These are phyloP conservation scores for Sebastes vulpes DNA, from an alignment of 2,797 vertebrate genomes.

Conservation along the genomic window DNA sequence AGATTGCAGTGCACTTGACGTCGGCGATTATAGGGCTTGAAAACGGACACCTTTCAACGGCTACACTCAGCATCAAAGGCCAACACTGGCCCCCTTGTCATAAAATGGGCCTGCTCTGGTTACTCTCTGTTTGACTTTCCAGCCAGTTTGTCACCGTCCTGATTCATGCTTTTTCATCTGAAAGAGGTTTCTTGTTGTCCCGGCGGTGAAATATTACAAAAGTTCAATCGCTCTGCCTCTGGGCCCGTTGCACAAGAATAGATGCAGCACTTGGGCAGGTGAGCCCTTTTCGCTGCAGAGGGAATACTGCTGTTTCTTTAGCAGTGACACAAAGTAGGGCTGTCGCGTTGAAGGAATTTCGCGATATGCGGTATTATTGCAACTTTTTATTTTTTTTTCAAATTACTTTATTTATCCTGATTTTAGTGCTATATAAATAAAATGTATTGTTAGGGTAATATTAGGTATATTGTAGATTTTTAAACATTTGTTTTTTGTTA, in stretches of 20 bases:
- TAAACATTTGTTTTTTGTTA: too few species aligned
- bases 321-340: not conserved
- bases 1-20: conserved; percentile 69
- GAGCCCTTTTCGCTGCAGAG: conserved; percentile 40
- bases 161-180: conserved; percentile 77
- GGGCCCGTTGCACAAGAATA: conserved; percentile 71
- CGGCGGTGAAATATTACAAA: conserved; percentile 77
- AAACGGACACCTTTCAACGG: conserved; percentile 82
- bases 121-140: conserved; percentile 84
- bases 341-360: too few species aligned
- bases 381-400: too few species aligned
- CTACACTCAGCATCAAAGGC: conserved; percentile 81
- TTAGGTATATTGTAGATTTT: too few species aligned
- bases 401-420: too few species aligned
- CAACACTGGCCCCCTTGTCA: conserved; percentile 70
- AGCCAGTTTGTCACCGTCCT: conserved; percentile 81
- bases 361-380: too few species aligned
- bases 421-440: too few species aligned
- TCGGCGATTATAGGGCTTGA: conserved; percentile 65
- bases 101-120: conserved; percentile 74
- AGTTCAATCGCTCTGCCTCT: conserved; percentile 73
- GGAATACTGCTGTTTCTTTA: not conserved
- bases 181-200: conserved; percentile 79
- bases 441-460: too few species aligned
- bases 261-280: conserved; percentile 66